Evolutionary conservation across 2,888 invertebrate genomes (phyloP).

Genomic region (Tinea semifulvella): DNA sequence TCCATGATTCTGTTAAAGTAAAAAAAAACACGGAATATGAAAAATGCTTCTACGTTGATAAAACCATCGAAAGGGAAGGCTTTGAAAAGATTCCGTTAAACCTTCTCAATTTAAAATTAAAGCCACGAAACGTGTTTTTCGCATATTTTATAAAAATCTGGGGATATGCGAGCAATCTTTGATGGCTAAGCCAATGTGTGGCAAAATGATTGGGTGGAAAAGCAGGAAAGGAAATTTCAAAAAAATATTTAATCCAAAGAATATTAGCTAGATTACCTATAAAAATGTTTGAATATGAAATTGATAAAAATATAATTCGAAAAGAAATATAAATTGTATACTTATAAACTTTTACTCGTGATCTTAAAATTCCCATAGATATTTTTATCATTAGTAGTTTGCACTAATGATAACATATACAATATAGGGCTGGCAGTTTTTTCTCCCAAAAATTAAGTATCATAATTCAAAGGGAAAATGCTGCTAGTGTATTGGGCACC

Average conservation of each 20-base stretch:
- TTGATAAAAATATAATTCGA: neutral
- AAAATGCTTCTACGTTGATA: neutral
- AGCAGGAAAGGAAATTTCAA: slow-evolving; percentile 14
- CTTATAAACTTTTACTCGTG: neutral
- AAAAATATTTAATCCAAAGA: slow-evolving; percentile 3
- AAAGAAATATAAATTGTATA: neutral
- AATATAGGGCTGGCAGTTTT: too few relatives aligned
- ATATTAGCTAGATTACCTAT: slow-evolving; percentile 7
- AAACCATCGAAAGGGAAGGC: slow-evolving; percentile 35
- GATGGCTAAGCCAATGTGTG: slow-evolving; percentile 38
- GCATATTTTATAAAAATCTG: slow-evolving; percentile 64
- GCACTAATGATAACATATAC: too few relatives aligned
- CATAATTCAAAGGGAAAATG: too few relatives aligned
- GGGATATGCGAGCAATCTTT: slow-evolving; percentile 62
- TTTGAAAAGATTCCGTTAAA: slow-evolving; percentile 60
- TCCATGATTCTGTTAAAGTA: too few relatives aligned
- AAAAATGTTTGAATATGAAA: neutral
- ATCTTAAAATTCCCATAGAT: neutral
- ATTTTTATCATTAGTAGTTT: too few relatives aligned
- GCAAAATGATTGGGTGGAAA: slow-evolving; percentile 16
- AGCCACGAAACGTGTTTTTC: slow-evolving; percentile 68
- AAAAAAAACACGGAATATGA: neutral
- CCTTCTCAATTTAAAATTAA: slow-evolving; percentile 67
- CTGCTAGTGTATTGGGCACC: too few relatives aligned
- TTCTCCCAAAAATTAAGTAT: too few relatives aligned